Evolutionary conservation across 2,888 invertebrate species (phyloP).

Genomic region (Arctia plantaginis): DNA sequence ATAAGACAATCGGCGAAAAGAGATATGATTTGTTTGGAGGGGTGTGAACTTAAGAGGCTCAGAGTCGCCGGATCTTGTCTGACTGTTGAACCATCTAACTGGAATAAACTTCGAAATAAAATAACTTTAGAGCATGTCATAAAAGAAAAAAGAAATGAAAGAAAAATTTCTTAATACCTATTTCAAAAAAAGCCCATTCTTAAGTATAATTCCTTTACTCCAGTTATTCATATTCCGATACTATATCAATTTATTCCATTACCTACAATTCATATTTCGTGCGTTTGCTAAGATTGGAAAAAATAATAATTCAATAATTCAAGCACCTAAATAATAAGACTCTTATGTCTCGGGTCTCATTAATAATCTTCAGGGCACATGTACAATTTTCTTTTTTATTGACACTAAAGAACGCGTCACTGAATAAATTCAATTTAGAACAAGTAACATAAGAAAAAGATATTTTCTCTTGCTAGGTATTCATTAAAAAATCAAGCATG

Average conservation of each 20-base stretch:
- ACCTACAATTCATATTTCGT: conserved; percentile 13
- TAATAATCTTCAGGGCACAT: conserved; percentile 53
- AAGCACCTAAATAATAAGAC: conserved; percentile 42
- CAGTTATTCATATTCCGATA: conserved; percentile 11
- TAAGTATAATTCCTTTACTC: conserved; percentile 2
- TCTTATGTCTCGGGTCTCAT: conserved; percentile 55
- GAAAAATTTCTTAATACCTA: not conserved
- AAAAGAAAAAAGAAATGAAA: not conserved
- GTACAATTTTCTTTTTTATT: conserved; percentile 49
- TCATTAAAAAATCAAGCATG: conserved; percentile 63
- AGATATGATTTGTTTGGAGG: no score
- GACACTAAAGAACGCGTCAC: conserved; percentile 51
- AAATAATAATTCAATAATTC: conserved; percentile 37
- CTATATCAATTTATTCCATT: conserved; percentile 9
- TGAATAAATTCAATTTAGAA: conserved; percentile 54
- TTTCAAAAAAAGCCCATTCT: not conserved
- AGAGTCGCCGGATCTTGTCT: no score
- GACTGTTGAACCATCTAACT: no score
- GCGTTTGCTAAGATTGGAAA: conserved; percentile 19
- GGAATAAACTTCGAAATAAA: not conserved
- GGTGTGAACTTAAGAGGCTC: no score
- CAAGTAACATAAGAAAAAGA: conserved; percentile 29
- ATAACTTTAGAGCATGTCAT: not conserved
- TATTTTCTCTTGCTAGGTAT: conserved; percentile 37
- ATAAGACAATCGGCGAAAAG: no score